These are phyloP conservation scores for Anguilla rostrata DNA, from an alignment of 2,113 vertebrate genomes.

Conservation along the genomic window DNA sequence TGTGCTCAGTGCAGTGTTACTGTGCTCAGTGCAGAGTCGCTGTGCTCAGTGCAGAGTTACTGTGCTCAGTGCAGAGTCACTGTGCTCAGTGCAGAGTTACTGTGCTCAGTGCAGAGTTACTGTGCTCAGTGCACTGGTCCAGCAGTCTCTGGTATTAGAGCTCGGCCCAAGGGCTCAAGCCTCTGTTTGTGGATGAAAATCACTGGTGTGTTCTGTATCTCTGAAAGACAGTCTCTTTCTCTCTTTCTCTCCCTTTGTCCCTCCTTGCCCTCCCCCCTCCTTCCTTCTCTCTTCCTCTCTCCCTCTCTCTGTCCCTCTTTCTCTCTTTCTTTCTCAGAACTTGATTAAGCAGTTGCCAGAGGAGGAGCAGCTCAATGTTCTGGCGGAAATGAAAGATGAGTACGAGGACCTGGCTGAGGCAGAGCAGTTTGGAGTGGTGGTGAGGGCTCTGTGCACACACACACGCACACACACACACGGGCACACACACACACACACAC, in stretches of 20 bases:
- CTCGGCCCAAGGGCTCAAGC: background rate
- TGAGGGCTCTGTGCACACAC: slow-evolving; percentile 53
- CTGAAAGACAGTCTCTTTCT: background rate
- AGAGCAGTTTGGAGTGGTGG: slow-evolving; percentile 85
- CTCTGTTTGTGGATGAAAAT: too few relatives aligned
- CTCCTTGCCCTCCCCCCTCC: too few relatives aligned
- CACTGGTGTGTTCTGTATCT: too few relatives aligned
- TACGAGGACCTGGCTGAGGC: slow-evolving; percentile 82
- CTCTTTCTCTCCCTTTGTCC: background rate
- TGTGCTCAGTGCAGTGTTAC: too few relatives aligned
- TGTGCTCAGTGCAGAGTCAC: too few relatives aligned
- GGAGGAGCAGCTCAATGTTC: slow-evolving; percentile 66
- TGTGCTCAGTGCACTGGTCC: background rate
- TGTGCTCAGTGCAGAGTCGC: background rate
- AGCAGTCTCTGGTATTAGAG: background rate
- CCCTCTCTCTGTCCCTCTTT: background rate
- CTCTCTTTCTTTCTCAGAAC: slow-evolving; percentile 63
- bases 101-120: too few relatives aligned
- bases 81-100: too few relatives aligned
- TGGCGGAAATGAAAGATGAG: slow-evolving; percentile 79
- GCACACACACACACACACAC: background rate
- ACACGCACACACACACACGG: slow-evolving; percentile 37
- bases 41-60: too few relatives aligned
- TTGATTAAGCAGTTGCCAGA: slow-evolving; percentile 80
- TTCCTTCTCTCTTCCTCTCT: background rate